phyloP scores from a whole-genome alignment of 1,140 invertebrate species.

The Drosophila kanapiae region DNA sequence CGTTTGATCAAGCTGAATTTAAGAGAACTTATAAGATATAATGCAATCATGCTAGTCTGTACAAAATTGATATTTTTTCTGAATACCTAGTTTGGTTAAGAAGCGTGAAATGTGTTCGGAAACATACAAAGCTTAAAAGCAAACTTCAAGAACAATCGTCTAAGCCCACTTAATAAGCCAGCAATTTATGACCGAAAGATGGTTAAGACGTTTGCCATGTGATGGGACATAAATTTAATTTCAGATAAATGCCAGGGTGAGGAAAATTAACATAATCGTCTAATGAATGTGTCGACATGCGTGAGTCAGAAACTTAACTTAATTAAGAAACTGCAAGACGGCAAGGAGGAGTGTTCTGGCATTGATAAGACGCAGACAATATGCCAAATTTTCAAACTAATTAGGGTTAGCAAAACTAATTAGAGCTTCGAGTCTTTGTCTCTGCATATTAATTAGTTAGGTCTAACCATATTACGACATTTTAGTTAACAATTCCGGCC shows the following conservation, averaged over 20 bases:
- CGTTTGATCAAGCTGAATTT: neutral
- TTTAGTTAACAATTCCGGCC: slow-evolving; percentile 20
- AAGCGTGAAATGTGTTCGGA: neutral
- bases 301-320: neutral
- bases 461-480: slow-evolving; percentile 32
- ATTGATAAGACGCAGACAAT: slow-evolving; percentile 23
- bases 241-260: slow-evolving; percentile 5
- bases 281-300: slow-evolving; percentile 48
- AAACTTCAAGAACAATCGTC: neutral
- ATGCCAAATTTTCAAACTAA: slow-evolving; percentile 46
- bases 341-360: slow-evolving; percentile 1
- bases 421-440: slow-evolving; percentile 20
- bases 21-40: neutral
- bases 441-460: slow-evolving; percentile 42
- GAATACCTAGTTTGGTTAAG: neutral
- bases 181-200: slow-evolving; percentile 9
- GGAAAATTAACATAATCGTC: slow-evolving; percentile 69
- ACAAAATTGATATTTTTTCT: neutral
- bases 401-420: slow-evolving; percentile 62
- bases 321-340: slow-evolving; percentile 12
- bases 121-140: neutral
- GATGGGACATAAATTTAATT: slow-evolving; percentile 47
- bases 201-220: slow-evolving; percentile 6
- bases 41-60: neutral
- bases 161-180: slow-evolving; percentile 17